Conservation (phyloP, 2,113 vertebrate species). For the Stomatorhinus ivindoensis region DNA sequence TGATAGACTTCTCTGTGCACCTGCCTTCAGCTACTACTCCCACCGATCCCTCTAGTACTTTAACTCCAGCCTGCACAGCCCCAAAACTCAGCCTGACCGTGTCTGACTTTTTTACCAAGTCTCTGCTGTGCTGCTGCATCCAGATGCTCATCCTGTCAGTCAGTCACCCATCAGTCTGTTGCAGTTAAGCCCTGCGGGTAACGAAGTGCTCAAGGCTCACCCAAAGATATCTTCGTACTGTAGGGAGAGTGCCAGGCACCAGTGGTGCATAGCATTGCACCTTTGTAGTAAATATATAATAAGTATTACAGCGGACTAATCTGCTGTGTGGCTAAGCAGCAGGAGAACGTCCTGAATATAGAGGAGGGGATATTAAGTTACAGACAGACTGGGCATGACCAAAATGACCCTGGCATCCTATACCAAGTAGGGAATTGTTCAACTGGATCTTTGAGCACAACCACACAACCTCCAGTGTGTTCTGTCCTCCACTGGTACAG, state of each 20-base stretch:
- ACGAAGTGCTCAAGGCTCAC: background rate
- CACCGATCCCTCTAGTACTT: background rate
- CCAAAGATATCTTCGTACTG: background rate
- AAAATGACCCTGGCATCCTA: background rate
- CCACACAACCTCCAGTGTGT: background rate
- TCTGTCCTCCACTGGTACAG: background rate
- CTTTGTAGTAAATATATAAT: background rate
- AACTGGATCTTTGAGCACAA: background rate
- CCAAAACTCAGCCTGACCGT: background rate
- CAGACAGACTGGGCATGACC: background rate
- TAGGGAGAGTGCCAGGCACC: background rate
- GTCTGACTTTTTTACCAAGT: background rate
- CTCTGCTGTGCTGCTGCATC: background rate
- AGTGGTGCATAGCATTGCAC: background rate
- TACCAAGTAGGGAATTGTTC: background rate
- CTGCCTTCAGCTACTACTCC: background rate
- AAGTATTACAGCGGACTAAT: background rate
- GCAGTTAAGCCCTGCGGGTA: background rate
- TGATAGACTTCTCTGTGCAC: background rate
- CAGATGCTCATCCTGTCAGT: background rate
- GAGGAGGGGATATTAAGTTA: background rate
- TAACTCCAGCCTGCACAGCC: background rate
- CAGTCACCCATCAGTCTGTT: background rate
- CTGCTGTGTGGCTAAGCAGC: background rate
- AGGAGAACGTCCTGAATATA: background rate